These are phyloP conservation scores for Cyrtodaria siliqua DNA, from an alignment of 2,888 invertebrate genomes.

Conservation along the genomic window DNA sequence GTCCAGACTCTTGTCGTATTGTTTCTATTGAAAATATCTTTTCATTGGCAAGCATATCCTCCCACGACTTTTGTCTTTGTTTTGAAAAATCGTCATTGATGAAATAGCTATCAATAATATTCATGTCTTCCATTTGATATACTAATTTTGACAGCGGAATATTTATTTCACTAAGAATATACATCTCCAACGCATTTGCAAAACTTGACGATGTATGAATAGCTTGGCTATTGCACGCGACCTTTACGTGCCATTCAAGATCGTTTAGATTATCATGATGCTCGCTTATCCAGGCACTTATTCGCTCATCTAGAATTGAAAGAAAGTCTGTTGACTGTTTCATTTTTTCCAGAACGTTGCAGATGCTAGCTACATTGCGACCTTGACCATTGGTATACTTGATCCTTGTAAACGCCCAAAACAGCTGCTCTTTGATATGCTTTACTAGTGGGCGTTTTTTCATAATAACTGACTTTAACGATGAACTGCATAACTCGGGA, in stretches of 20 bases:
- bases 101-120: conserved; percentile 54
- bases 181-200: conserved; percentile 52
- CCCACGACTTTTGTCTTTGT: conserved; percentile 31
- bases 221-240: conserved; percentile 50
- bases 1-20: conserved; percentile 50
- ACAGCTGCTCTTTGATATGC: conserved; percentile 58
- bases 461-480: conserved; percentile 41
- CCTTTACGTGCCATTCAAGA: conserved; percentile 45
- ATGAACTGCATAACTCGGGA: conserved; percentile 17
- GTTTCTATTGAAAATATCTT: conserved; percentile 35
- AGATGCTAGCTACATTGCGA: conserved; percentile 50
- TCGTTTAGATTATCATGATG: background rate
- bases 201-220: conserved; percentile 43
- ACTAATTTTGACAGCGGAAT: conserved; percentile 57
- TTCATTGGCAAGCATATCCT: conserved; percentile 15
- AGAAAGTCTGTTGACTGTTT: conserved; percentile 20
- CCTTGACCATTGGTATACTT: conserved; percentile 45
- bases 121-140: conserved; percentile 46
- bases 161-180: conserved; percentile 43
- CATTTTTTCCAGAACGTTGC: conserved; percentile 35
- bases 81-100: conserved; percentile 19
- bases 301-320: conserved; percentile 1
- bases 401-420: conserved; percentile 68
- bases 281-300: conserved; percentile 4
- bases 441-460: conserved; percentile 32